Conservation (phyloP, 2,888 invertebrate species). For the Microplitis deprimator region DNA sequence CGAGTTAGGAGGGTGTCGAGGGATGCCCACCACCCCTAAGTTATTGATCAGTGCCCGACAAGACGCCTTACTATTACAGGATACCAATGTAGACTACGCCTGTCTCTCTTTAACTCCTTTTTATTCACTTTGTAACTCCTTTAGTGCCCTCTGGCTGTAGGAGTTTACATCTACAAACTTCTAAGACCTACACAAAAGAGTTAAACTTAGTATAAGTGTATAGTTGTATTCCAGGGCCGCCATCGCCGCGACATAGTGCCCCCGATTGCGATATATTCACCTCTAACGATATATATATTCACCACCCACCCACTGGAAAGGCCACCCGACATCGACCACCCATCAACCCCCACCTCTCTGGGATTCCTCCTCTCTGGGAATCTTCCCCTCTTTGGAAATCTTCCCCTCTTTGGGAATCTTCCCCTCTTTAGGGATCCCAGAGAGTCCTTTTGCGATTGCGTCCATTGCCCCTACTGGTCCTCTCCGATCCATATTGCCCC, state of each 20-base stretch:
- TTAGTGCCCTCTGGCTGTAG: background rate
- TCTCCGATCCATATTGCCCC: slow-evolving; percentile 3
- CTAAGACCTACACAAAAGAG: slow-evolving; percentile 20
- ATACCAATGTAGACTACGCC: slow-evolving; percentile 61
- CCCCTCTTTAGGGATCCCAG: background rate
- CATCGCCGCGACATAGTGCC: slow-evolving; percentile 65
- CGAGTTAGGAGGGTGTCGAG: slow-evolving; percentile 37
- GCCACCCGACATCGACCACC: background rate
- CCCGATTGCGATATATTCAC: slow-evolving; percentile 66
- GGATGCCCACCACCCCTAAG: slow-evolving; percentile 50
- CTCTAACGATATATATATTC: slow-evolving; percentile 61
- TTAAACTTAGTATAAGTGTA: slow-evolving; percentile 8
- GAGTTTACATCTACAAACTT: background rate
- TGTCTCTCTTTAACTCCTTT: slow-evolving; percentile 21
- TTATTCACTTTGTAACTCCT: slow-evolving; percentile 16
- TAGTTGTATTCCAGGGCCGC: slow-evolving; percentile 45
- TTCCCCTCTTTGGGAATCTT: background rate
- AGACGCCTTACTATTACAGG: slow-evolving; percentile 59
- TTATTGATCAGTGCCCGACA: slow-evolving; percentile 66
- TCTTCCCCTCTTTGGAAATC: background rate
- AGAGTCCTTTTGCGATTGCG: background rate
- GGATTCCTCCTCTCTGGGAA: background rate
- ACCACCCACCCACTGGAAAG: slow-evolving; percentile 2
- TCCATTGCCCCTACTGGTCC: background rate
- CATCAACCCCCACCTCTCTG: background rate